Evolutionary conservation across 1,140 invertebrate species (phyloP).

Genomic region (Drosophila bifasciata): DNA sequence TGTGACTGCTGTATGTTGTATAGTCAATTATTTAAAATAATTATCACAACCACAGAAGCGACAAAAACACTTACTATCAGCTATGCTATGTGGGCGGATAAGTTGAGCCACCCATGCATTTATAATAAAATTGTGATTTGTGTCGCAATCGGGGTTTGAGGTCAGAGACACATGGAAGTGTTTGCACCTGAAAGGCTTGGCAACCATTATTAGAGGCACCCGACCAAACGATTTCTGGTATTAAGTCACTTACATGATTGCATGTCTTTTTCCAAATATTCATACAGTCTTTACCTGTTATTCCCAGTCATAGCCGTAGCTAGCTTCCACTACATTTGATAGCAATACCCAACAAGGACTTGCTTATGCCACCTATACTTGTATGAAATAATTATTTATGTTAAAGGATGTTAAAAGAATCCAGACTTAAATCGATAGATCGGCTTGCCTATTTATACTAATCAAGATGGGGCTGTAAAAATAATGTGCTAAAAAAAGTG

Average conservation of each 20-base stretch:
- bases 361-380: too few species aligned
- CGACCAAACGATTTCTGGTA: slow-evolving; percentile 75
- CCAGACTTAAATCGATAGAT: too few species aligned
- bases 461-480: too few species aligned
- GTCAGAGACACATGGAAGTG: slow-evolving; percentile 57
- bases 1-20: slow-evolving; percentile 56
- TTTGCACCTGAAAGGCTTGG: slow-evolving; percentile 56
- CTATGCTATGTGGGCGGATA: slow-evolving; percentile 41
- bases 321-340: background rate
- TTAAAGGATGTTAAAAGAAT: too few species aligned
- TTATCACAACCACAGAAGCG: slow-evolving; percentile 53
- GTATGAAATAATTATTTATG: too few species aligned
- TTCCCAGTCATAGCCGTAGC: background rate
- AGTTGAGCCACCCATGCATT: slow-evolving; percentile 21
- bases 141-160: slow-evolving; percentile 44
- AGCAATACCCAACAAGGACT: too few species aligned
- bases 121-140: slow-evolving; percentile 19
- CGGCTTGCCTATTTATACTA: too few species aligned
- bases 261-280: slow-evolving; percentile 27
- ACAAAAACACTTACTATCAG: slow-evolving; percentile 22
- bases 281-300: slow-evolving; percentile 2
- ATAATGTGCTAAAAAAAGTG: too few species aligned
- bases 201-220: slow-evolving; percentile 55
- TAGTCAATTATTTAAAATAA: slow-evolving; percentile 75
- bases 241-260: slow-evolving; percentile 74